Conservation (phyloP, 2,113 vertebrate genomes). For the Puma concolor region DNA sequence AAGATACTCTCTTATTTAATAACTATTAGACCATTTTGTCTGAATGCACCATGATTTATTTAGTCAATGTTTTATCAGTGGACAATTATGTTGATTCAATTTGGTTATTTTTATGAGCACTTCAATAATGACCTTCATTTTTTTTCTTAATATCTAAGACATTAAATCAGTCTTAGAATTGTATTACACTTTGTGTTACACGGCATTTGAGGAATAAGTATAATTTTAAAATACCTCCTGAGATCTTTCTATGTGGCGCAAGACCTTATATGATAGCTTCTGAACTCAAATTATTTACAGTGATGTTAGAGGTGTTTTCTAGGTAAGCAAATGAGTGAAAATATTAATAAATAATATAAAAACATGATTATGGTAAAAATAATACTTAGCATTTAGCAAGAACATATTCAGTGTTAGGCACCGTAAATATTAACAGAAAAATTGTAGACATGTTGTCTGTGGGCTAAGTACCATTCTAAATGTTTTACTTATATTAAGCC, state of each 20-base stretch:
- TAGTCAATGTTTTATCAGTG: background rate
- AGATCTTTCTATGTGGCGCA: background rate
- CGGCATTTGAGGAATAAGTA: background rate
- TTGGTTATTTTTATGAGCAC: background rate
- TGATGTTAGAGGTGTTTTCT: background rate
- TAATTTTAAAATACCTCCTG: slow-evolving; percentile 22
- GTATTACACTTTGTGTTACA: background rate
- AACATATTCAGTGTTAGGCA: background rate
- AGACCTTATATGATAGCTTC: background rate
- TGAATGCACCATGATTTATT: background rate
- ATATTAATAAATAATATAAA: background rate
- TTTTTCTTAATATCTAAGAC: background rate
- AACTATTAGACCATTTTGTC: background rate
- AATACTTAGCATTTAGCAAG: background rate
- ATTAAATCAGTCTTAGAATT: slow-evolving; percentile 18
- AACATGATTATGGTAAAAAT: background rate
- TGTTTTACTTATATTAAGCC: background rate
- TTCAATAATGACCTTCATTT: background rate
- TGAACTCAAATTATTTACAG: background rate
- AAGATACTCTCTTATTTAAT: background rate
- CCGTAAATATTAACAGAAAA: background rate
- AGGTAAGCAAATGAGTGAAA: background rate
- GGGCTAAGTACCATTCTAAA: background rate
- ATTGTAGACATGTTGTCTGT: background rate
- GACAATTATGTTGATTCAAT: slow-evolving; percentile 6